phyloP scores from a whole-genome alignment of 2,797 vertebrate species.

The Percopsis omiscomaycus region DNA sequence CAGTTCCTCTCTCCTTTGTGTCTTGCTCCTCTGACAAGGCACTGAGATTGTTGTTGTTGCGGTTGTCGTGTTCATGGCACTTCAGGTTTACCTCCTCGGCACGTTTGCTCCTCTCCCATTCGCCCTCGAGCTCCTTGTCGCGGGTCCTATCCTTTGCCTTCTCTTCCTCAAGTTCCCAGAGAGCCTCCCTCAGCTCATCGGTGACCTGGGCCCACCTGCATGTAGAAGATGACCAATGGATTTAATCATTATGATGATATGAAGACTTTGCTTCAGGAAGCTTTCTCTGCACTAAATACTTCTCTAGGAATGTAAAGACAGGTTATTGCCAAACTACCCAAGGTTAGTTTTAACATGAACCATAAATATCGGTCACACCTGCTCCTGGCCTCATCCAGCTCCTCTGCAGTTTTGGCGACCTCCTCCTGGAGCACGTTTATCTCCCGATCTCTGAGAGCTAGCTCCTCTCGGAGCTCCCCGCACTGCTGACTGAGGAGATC shows the following conservation, averaged over 20 bases:
- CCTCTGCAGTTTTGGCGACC: constrained; percentile 66
- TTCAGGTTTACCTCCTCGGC: constrained; percentile 68
- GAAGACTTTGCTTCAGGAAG: too few species aligned
- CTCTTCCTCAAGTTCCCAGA: constrained; percentile 74
- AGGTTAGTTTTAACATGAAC: too few species aligned
- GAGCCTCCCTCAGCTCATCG: constrained; percentile 67
- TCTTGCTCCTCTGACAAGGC: constrained; percentile 57
- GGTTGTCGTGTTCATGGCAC: constrained; percentile 59
- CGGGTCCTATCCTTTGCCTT: constrained; percentile 58
- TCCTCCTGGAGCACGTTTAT: constrained; percentile 71
- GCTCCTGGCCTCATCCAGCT: constrained; percentile 74
- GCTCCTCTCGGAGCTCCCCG: constrained; percentile 72
- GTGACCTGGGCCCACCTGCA: constrained; percentile 75
- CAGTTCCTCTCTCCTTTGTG: constrained; percentile 13
- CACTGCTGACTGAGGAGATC: constrained; percentile 73
- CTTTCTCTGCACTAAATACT: too few species aligned
- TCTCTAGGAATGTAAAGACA: too few species aligned
- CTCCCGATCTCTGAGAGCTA: constrained; percentile 73
- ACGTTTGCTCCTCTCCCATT: constrained; percentile 47
- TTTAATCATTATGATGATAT: too few species aligned
- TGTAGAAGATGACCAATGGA: not conserved
- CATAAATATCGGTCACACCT: constrained; percentile 41
- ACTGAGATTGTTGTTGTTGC: constrained; percentile 64
- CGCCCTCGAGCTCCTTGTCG: constrained; percentile 56
- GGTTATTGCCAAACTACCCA: too few species aligned